Evolutionary conservation across 2,888 invertebrate genomes (phyloP), one percentile per base, ranked within the genome.

Genomic region (Plebejus argus): DNA sequence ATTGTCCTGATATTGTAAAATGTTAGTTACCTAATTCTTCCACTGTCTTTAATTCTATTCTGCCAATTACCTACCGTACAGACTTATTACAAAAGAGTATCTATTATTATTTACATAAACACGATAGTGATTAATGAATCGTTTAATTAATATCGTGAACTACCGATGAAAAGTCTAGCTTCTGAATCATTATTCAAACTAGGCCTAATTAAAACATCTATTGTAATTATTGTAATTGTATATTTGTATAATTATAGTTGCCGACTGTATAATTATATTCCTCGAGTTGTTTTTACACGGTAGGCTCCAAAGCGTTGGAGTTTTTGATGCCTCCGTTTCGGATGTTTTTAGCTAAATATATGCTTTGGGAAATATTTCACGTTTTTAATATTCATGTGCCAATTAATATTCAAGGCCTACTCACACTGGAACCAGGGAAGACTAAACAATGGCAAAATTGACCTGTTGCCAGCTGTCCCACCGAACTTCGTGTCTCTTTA

Each of bases 101-200:
- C 23, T 66, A 4, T 33, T 66, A 66, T 66, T 66, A 28, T 1
- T 1, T 28, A 66, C 66, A 33, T 33, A 66, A 66, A 66, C 15
- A 66, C 28, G 15, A 20, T n/a, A 15, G 28, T 66, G 28, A 66
- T 66, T 66, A 66, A 66, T 66, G 28, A 33, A 66, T 66, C 28
- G 66, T 15, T 18, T 28, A 66, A 66, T 66, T 66, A 66, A 33
- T 66, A 66, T 66, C 28, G 66, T 66, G 28, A 66, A 28, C 28
- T 61, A 61, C 66, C 66, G 66, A 66, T 66, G 66, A 66, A 66
- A 66, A 66, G 66, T 66, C 28, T 66, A 66, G 66, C 66, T 66
- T 66, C 66, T 66, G 66, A 66, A 66, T 66, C 20, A 66, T 66
- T 66, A 66, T 66, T 66, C 66, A 66, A 66, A 66, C 66, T 10